Evolutionary conservation across 2,888 invertebrate species (phyloP).

Genomic region (Ophion ventricosus): DNA sequence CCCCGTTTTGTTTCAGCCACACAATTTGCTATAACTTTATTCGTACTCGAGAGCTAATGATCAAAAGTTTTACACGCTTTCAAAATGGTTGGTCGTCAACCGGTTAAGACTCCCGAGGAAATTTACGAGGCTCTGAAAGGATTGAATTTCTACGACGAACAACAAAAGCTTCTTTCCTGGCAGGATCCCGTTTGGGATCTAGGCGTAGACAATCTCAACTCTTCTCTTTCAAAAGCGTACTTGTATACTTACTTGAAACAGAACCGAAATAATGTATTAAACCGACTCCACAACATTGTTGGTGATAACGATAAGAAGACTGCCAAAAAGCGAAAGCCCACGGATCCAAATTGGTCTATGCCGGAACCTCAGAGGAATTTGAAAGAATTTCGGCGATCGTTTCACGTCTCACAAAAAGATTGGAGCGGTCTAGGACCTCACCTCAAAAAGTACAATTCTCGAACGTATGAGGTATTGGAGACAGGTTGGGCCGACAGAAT

Average conservation of each 20-base stretch:
- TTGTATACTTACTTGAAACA: too few species aligned
- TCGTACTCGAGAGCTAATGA: too few species aligned
- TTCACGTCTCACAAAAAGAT: background rate
- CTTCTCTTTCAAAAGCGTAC: too few species aligned
- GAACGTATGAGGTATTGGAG: constrained; percentile 11
- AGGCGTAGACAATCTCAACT: background rate
- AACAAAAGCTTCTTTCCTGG: too few species aligned
- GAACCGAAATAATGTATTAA: too few species aligned
- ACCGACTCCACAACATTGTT: too few species aligned
- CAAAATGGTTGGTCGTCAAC: too few species aligned
- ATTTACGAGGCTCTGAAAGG: background rate
- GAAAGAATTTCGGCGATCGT: background rate
- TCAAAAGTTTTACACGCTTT: too few species aligned
- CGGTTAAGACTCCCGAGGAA: background rate
- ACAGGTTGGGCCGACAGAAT: constrained; percentile 44
- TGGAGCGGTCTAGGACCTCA: constrained; percentile 19
- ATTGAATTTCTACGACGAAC: background rate
- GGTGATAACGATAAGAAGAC: too few species aligned
- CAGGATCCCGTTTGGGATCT: background rate
- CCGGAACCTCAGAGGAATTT: background rate
- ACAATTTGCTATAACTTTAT: too few species aligned
- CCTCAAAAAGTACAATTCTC: background rate
- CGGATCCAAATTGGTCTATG: constrained; percentile 24
- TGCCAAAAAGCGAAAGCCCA: too few species aligned
- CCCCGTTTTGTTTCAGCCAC: too few species aligned